Evolutionary conservation across 2,113 vertebrate genomes (phyloP).

Genomic region (Gobius niger): DNA sequence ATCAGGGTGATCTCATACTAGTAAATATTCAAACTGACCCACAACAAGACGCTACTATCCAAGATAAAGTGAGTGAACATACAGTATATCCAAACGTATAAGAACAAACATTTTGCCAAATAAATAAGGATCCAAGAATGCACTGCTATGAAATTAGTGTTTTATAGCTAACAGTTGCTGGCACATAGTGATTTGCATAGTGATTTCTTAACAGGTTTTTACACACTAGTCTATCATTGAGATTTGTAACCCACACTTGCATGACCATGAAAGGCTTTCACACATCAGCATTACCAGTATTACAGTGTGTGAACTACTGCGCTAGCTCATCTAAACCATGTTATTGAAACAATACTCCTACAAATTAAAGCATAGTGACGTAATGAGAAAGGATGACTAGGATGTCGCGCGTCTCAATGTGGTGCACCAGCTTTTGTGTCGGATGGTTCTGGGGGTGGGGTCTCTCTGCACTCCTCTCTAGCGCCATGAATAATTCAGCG

Average conservation of each 20-base stretch:
- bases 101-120: no score
- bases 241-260: no score
- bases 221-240: no score
- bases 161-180: no score
- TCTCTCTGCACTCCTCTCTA: constrained; percentile 68
- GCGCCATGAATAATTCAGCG: constrained; percentile 77
- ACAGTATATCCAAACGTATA: no score
- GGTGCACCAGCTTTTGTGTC: constrained; percentile 55
- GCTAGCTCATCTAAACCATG: not conserved
- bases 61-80: not conserved
- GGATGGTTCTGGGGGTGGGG: constrained; percentile 55
- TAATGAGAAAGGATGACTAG: constrained; percentile 26
- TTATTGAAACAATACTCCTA: not conserved
- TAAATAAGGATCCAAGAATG: no score
- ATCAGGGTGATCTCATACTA: constrained; percentile 28
- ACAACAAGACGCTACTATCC: not conserved
- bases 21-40: constrained; percentile 50
- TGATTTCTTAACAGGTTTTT: no score
- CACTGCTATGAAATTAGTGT: no score
- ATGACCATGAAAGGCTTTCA: no score
- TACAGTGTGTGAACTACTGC: no score
- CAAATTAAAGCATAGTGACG: constrained; percentile 22
- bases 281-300: no score
- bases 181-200: no score
- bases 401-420: constrained; percentile 29